phyloP scores from a whole-genome alignment of 2,113 vertebrate genomes.

The Petrocephalus microphthalmus region DNA sequence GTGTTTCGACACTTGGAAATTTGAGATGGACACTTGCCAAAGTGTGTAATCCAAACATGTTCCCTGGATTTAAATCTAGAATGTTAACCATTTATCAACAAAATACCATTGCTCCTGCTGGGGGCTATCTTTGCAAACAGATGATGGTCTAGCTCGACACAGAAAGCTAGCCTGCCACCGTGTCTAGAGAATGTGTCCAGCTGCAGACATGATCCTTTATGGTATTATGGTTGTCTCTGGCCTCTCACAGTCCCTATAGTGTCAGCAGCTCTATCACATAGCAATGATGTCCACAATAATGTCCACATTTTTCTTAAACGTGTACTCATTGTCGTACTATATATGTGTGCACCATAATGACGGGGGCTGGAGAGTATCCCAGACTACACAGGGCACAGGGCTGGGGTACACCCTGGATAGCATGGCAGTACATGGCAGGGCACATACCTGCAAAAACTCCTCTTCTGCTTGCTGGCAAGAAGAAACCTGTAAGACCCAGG shows the following conservation, averaged over 20 bases:
- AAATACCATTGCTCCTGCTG: background rate
- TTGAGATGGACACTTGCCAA: background rate
- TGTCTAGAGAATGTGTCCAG: background rate
- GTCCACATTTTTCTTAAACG: background rate
- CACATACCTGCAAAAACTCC: background rate
- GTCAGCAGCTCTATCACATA: background rate
- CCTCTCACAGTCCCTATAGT: background rate
- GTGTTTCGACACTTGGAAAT: background rate
- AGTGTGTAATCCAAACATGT: background rate
- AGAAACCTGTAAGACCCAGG: background rate
- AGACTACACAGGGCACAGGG: background rate
- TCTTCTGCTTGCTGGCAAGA: background rate
- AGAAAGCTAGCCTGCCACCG: background rate
- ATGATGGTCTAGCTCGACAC: background rate
- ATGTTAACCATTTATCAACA: background rate
- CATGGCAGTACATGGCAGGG: background rate
- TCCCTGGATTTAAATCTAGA: background rate
- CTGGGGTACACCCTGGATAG: background rate
- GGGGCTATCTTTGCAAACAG: background rate
- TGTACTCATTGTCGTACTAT: background rate
- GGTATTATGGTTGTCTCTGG: background rate
- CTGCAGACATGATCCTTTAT: background rate
- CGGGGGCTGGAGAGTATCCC: background rate
- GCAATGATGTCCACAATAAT: background rate
- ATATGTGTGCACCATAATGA: background rate